A percentile compares a stretch with the other conserved stretches of the same genome.
These are phyloP conservation scores for Amiota communis DNA, from an alignment of 2,888 invertebrate species.

Conservation along the genomic window DNA sequence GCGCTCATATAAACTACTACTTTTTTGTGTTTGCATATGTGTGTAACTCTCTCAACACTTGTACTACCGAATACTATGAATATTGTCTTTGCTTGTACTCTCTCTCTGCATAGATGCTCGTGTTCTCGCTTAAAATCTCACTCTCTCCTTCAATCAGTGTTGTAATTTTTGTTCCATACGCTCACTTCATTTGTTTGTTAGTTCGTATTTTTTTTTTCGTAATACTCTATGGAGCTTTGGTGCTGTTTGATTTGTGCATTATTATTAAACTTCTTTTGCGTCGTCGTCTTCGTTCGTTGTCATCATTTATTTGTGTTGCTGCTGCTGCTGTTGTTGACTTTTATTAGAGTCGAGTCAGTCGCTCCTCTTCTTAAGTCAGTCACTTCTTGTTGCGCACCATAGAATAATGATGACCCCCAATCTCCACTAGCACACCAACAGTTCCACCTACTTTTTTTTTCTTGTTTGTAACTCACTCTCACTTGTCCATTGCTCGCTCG, in stretches of 20 bases:
- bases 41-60: no score
- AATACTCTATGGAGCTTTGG: no score
- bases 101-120: not conserved
- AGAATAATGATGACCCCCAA: not conserved
- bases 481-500: not conserved
- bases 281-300: slow-evolving; percentile 58
- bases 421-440: no score
- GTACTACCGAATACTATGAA: no score
- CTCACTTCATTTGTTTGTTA: slow-evolving; percentile 51
- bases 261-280: no score
- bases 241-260: no score
- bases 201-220: no score
- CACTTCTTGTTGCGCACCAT: slow-evolving; percentile 34
- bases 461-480: not conserved
- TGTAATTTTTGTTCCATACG: slow-evolving; percentile 33
- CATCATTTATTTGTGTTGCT: slow-evolving; percentile 44
- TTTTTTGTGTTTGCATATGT: no score
- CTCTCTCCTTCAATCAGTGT: not conserved
- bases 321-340: slow-evolving; percentile 31
- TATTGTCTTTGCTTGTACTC: no score
- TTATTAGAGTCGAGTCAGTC: not conserved
- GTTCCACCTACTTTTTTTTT: not conserved
- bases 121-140: no score
- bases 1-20: no score
- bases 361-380: slow-evolving; percentile 10